Evolutionary conservation across 1,140 invertebrate genomes (phyloP).

Genomic region (Aleiodes sp.): DNA sequence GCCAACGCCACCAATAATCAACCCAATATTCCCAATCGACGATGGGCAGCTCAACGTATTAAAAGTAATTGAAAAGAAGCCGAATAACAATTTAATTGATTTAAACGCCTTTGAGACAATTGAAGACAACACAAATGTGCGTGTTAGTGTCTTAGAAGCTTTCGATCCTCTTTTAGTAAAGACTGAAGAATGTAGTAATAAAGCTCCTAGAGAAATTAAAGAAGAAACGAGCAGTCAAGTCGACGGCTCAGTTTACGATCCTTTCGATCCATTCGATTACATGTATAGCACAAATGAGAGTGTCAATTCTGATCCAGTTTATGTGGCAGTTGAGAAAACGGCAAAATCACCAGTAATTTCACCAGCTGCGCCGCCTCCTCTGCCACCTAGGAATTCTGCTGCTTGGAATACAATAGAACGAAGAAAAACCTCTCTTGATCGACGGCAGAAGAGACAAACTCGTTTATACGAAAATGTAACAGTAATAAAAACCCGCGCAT

Average conservation of each 20-base stretch:
- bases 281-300: conserved; percentile 79
- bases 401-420: conserved; percentile 68
- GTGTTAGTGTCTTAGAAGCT: conserved; percentile 83
- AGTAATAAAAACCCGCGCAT: conserved; percentile 71
- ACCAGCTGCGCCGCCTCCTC: conserved; percentile 69
- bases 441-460: conserved; percentile 64
- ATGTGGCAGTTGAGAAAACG: conserved; percentile 76
- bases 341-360: conserved; percentile 70
- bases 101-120: conserved; percentile 61
- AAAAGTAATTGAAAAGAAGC: conserved; percentile 65
- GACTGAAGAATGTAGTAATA: conserved; percentile 56
- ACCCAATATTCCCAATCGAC: conserved; percentile 46
- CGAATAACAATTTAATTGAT: conserved; percentile 70
- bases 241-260: conserved; percentile 80
- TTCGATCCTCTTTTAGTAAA: conserved; percentile 81
- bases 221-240: conserved; percentile 57
- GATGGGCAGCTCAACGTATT: conserved; percentile 61
- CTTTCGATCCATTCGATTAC: conserved; percentile 88
- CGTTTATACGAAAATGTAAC: conserved; percentile 78
- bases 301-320: conserved; percentile 79
- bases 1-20: conserved; percentile 35
- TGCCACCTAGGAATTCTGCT: conserved; percentile 68
- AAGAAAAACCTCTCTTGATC: conserved; percentile 62
- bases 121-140: conserved; percentile 70
- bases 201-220: conserved; percentile 36